Evolutionary conservation across 1,140 invertebrate genomes (phyloP).

Genomic region (Ephestia elutella): DNA sequence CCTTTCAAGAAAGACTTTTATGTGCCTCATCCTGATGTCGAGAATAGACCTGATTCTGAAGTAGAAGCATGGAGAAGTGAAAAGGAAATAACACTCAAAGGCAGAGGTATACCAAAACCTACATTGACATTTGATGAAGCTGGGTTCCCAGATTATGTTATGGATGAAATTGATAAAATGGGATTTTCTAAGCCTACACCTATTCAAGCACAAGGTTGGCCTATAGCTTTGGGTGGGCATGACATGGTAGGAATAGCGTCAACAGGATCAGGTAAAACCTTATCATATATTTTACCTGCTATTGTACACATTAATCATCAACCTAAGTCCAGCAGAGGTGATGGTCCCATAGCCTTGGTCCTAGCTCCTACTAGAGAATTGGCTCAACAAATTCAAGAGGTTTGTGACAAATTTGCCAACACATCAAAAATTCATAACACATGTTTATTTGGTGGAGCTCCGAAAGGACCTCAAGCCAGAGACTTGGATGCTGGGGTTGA

Average conservation of each 20-base stretch:
- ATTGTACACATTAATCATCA: constrained; percentile 97
- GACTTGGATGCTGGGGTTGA: constrained; percentile 91
- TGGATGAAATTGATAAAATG: constrained; percentile 85
- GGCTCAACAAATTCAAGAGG: constrained; percentile 97
- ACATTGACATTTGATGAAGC: constrained; percentile 89
- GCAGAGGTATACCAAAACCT: constrained; percentile 86
- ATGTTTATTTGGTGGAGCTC: constrained; percentile 96
- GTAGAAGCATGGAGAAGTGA: constrained; percentile 83
- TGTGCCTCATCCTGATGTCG: constrained; percentile 83
- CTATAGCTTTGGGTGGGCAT: constrained; percentile 91
- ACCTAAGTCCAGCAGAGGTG: constrained; percentile 85
- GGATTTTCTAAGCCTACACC: constrained; percentile 91
- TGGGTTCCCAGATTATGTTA: constrained; percentile 88
- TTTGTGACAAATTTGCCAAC: constrained; percentile 92
- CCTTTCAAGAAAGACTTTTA: constrained; percentile 97
- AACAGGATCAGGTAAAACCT: constrained; percentile 94
- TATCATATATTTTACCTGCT: constrained; percentile 87
- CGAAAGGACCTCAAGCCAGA: constrained; percentile 87
- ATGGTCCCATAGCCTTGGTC: constrained; percentile 94
- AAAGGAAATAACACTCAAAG: constrained; percentile 88
- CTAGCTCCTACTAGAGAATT: constrained; percentile 96
- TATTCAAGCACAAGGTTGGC: constrained; percentile 94
- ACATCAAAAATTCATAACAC: constrained; percentile 90
- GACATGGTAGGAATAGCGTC: constrained; percentile 97
- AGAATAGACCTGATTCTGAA: constrained; percentile 80